Conservation (phyloP, 2,888 invertebrate genomes). For the Drosophila rellima region DNA sequence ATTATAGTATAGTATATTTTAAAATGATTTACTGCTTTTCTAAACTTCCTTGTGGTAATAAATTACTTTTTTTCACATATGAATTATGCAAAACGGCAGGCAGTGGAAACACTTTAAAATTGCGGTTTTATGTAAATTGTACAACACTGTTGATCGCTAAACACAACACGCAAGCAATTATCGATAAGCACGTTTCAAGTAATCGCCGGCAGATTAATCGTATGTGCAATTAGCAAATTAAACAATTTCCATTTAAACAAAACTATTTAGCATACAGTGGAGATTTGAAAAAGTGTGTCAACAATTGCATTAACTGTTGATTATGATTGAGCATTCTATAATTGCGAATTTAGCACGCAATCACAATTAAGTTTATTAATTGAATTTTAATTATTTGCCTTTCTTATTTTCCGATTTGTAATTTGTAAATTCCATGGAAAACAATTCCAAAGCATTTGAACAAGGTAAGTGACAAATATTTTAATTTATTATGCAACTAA, state of each 20-base stretch:
- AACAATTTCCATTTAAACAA: conserved; percentile 25
- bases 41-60: not conserved
- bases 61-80: not conserved
- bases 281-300: conserved; percentile 26
- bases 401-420: conserved; percentile 12
- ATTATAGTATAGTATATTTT: not conserved
- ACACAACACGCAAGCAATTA: conserved; percentile 26
- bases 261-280: conserved; percentile 15
- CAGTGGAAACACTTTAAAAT: conserved; percentile 13
- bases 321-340: conserved; percentile 19
- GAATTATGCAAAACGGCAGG: not conserved
- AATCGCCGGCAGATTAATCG: conserved; percentile 6
- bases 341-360: conserved; percentile 8
- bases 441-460: conserved; percentile 43
- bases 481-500: conserved; percentile 71
- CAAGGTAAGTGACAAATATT: conserved; percentile 65
- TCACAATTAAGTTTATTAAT: conserved; percentile 15
- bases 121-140: conserved; percentile 22
- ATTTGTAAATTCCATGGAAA: conserved; percentile 37
- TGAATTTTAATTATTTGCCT: conserved; percentile 24
- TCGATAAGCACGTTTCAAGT: conserved; percentile 24
- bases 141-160: conserved; percentile 20
- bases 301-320: conserved; percentile 27
- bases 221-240: conserved; percentile 20
- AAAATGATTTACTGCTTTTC: not conserved